Evolutionary conservation across 2,888 invertebrate genomes (phyloP).

Genomic region (Cheilosia grossa): DNA sequence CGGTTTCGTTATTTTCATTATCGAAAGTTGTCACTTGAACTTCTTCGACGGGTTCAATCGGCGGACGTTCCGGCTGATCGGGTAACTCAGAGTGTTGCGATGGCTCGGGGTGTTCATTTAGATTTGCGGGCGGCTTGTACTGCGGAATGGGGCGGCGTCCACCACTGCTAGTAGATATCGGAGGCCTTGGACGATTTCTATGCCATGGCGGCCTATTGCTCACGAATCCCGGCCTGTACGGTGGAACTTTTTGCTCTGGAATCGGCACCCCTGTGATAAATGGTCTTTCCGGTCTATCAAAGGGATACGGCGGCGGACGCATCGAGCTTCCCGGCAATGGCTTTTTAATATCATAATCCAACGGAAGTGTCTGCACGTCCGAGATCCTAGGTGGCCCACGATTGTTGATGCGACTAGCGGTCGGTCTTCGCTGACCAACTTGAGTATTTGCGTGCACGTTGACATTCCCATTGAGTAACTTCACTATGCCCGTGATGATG

Average conservation of each 20-base stretch:
- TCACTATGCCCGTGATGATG: constrained; percentile 94
- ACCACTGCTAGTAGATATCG: constrained; percentile 81
- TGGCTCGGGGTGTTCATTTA: constrained; percentile 79
- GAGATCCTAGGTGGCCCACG: constrained; percentile 94
- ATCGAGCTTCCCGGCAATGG: constrained; percentile 79
- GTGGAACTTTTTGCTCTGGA: constrained; percentile 90
- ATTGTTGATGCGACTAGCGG: constrained; percentile 93
- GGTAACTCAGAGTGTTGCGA: constrained; percentile 77
- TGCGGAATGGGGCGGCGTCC: constrained; percentile 86
- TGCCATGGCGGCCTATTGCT: constrained; percentile 87
- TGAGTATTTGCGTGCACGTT: constrained; percentile 92
- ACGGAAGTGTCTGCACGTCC: constrained; percentile 88
- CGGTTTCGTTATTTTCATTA: constrained; percentile 58
- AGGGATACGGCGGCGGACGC: constrained; percentile 87
- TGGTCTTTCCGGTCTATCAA: constrained; percentile 87
- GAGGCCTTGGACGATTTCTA: constrained; percentile 85
- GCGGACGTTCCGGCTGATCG: constrained; percentile 75
- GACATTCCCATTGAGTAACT: constrained; percentile 93
- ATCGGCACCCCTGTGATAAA: constrained; percentile 88
- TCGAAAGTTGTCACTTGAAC: constrained; percentile 83
- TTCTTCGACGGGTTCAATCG: constrained; percentile 77
- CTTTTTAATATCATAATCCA: constrained; percentile 83
- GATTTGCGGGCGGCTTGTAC: constrained; percentile 86
- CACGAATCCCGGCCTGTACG: constrained; percentile 86
- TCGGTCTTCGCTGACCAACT: constrained; percentile 86